Percentiles rank a stretch among this genome's conserved stretches.
Conservation (phyloP, 2,888 invertebrate genomes). For the Xestia xanthographa region DNA sequence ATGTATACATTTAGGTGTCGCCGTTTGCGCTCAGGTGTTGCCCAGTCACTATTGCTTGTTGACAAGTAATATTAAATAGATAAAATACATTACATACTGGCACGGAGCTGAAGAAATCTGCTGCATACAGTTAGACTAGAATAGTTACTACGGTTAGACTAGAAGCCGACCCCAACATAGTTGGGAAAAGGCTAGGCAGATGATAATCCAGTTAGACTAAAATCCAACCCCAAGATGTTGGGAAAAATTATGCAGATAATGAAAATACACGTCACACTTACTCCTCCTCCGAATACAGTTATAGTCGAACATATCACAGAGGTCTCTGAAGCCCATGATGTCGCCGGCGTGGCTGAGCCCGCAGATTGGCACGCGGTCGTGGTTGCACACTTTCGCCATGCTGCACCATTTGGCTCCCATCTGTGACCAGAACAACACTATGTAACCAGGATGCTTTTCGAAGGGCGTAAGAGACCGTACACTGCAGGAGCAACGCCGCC, state of each 20-base stretch:
- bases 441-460: neutral
- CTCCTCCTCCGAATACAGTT: conserved; percentile 87
- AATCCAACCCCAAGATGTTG: no score
- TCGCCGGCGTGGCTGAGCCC: conserved; percentile 87
- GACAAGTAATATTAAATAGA: no score
- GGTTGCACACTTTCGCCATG: conserved; percentile 88
- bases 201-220: no score
- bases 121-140: neutral
- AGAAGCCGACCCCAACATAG: no score
- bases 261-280: conserved; percentile 64
- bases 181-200: no score
- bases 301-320: conserved; percentile 88
- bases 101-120: neutral
- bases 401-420: conserved; percentile 88
- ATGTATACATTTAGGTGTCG: no score
- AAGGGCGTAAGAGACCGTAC: no score
- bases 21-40: no score
- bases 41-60: neutral
- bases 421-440: conserved; percentile 65
- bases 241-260: neutral
- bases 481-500: no score
- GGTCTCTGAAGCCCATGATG: conserved; percentile 86
- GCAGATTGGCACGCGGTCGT: conserved; percentile 86
- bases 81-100: neutral
- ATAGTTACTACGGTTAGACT: no score